phyloP scores from a whole-genome alignment of 2,888 invertebrate species.

The Scaptodrosophila latifasciaeformis region DNA sequence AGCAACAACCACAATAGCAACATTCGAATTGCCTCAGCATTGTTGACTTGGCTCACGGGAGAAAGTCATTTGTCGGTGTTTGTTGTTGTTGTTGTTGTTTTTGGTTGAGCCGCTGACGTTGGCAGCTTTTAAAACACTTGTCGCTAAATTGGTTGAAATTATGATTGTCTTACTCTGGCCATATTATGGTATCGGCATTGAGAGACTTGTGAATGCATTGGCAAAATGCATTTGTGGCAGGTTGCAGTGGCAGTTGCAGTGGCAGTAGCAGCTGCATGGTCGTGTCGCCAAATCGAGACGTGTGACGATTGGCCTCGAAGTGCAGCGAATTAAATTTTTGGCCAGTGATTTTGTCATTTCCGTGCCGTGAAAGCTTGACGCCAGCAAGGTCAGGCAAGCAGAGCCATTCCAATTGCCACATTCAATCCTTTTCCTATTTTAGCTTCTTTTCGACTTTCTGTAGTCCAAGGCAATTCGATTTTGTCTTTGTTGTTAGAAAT shows the following conservation, averaged over 20 bases:
- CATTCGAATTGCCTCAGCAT: conserved; percentile 45
- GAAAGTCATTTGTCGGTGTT: conserved; percentile 42
- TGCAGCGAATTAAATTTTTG: conserved; percentile 39
- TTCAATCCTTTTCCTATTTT: too few relatives aligned
- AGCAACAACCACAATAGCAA: conserved; percentile 22
- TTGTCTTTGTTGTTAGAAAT: too few relatives aligned
- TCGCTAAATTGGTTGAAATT: conserved; percentile 58
- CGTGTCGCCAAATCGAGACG: conserved; percentile 57
- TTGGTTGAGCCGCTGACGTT: too few relatives aligned
- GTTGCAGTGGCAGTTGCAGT: too few relatives aligned
- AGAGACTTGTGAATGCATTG: too few relatives aligned
- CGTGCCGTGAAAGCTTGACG: too few relatives aligned
- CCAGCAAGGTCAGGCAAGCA: background rate
- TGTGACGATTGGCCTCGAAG: conserved; percentile 64
- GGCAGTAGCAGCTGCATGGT: background rate
- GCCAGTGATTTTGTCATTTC: too few relatives aligned
- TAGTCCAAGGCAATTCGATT: too few relatives aligned
- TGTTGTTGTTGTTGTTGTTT: conserved; percentile 10
- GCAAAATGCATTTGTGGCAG: too few relatives aligned
- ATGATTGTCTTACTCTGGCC: conserved; percentile 44
- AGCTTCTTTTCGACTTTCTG: too few relatives aligned
- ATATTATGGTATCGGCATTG: too few relatives aligned
- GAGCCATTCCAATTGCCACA: too few relatives aligned
- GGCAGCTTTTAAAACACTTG: conserved; percentile 35
- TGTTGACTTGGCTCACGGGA: conserved; percentile 32